Percentiles rank a stretch among this genome's conserved stretches.
phyloP scores from a whole-genome alignment of 2,797 vertebrate species.

The Enteromius paludinosus region DNA sequence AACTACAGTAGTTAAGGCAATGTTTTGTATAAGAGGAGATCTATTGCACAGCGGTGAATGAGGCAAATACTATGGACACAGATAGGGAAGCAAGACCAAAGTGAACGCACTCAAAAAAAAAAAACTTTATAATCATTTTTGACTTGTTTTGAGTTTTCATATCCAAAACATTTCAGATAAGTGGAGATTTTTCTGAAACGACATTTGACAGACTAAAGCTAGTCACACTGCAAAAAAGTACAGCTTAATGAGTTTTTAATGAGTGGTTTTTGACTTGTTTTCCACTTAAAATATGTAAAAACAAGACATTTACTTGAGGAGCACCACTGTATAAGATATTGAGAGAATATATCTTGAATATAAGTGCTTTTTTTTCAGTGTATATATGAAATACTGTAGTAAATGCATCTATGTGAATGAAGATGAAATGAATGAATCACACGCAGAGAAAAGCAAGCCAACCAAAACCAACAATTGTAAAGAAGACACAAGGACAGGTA shows the following conservation, averaged over 20 bases:
- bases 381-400: not conserved
- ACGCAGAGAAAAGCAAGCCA: constrained; percentile 21
- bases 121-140: not conserved
- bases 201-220: not conserved
- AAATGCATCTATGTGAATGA: constrained; percentile 3
- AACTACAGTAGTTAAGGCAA: constrained; percentile 12
- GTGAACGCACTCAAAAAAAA: constrained; percentile 9
- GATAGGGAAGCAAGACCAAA: constrained; percentile 37
- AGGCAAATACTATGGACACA: not conserved
- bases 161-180: not conserved
- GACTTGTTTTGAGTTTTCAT: not conserved
- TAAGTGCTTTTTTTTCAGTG: not conserved
- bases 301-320: constrained; percentile 3
- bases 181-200: not conserved
- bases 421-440: constrained; percentile 25
- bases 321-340: not conserved
- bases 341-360: not conserved
- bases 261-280: not conserved
- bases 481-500: constrained; percentile 8
- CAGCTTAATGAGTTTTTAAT: not conserved
- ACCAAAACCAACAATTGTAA: not conserved
- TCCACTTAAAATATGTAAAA: not conserved
- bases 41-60: not conserved
- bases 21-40: not conserved
- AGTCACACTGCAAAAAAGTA: not conserved